Conservation (phyloP, 2,888 invertebrate species). For the Mythimna vitellina region DNA sequence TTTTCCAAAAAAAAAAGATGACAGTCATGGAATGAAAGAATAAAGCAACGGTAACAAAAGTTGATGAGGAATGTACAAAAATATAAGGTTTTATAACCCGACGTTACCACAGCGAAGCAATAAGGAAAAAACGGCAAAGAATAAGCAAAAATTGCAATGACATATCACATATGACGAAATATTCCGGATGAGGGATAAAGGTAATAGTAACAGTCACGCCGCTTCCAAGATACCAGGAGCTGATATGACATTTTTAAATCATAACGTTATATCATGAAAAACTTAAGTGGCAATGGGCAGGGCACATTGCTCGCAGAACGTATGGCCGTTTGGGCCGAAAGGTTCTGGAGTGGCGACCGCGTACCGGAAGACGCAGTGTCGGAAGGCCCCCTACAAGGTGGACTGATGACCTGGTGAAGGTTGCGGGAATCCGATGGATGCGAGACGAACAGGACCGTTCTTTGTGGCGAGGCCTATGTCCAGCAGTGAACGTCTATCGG, state of each 20-base stretch:
- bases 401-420: too few relatives aligned
- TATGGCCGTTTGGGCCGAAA: too few relatives aligned
- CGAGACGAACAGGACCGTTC: too few relatives aligned
- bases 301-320: too few relatives aligned
- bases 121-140: slow-evolving; percentile 51
- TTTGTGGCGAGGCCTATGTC: too few relatives aligned
- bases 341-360: too few relatives aligned
- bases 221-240: background rate
- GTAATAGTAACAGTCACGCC: slow-evolving; percentile 10
- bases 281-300: too few relatives aligned
- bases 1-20: too few relatives aligned
- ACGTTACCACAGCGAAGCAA: slow-evolving; percentile 27
- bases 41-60: slow-evolving; percentile 2
- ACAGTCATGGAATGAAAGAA: slow-evolving; percentile 14
- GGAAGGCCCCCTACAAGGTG: too few relatives aligned
- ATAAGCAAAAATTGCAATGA: slow-evolving; percentile 46
- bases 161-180: slow-evolving; percentile 33
- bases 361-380: too few relatives aligned
- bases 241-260: background rate
- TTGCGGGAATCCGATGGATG: too few relatives aligned
- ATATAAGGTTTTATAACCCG: slow-evolving; percentile 46
- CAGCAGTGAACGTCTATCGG: too few relatives aligned
- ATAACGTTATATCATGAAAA: background rate
- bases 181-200: slow-evolving; percentile 4
- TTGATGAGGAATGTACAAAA: slow-evolving; percentile 44